phyloP scores from a whole-genome alignment of 2,113 vertebrate species.

The Ahaetulla prasina region DNA sequence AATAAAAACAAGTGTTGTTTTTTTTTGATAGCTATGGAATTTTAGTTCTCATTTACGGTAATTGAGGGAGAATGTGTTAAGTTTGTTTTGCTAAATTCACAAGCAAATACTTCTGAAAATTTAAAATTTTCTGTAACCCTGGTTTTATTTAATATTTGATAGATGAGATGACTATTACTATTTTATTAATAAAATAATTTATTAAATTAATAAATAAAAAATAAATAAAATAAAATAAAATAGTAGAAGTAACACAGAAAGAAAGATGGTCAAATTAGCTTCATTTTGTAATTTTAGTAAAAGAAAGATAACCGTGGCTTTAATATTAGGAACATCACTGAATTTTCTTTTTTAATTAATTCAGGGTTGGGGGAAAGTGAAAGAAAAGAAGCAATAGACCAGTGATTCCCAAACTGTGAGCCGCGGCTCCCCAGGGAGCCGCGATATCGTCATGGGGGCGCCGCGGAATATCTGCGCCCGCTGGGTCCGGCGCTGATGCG shows the following conservation, averaged over 20 bases:
- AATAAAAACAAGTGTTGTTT: neutral
- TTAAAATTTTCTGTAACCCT: neutral
- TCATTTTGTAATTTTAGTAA: neutral
- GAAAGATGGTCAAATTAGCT: neutral
- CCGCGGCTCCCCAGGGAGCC: too few species aligned
- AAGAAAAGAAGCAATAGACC: constrained; percentile 52
- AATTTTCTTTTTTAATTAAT: constrained; percentile 68
- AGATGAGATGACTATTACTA: neutral
- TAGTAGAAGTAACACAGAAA: neutral
- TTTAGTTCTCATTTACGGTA: neutral
- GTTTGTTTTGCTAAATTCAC: neutral
- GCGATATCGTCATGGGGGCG: too few species aligned
- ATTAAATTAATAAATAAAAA: neutral
- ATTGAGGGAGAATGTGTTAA: neutral
- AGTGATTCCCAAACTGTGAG: too few species aligned
- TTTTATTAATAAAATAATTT: neutral
- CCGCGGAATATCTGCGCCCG: too few species aligned
- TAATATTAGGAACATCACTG: constrained; percentile 53
- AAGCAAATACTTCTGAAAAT: neutral
- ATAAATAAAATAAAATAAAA: too few species aligned
- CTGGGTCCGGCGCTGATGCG: too few species aligned
- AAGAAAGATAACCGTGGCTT: constrained; percentile 40
- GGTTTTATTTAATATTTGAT: neutral
- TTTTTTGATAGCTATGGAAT: neutral
- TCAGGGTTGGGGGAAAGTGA: constrained; percentile 58